Evolutionary conservation across 2,888 invertebrate species (phyloP).

Genomic region (Xanthia icteritia): DNA sequence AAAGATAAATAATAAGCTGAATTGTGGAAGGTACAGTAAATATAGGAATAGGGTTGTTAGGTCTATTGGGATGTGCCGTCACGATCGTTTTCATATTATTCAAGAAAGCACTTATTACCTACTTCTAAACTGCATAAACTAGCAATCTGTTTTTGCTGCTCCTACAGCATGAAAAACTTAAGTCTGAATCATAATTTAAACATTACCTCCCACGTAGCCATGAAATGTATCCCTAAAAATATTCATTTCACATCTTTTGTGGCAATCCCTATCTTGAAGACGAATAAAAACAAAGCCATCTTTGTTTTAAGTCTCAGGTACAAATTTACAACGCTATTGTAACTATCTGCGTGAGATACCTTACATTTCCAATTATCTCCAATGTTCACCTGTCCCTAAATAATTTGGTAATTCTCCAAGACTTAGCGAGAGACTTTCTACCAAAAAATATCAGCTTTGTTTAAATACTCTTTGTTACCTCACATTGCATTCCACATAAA

Average conservation of each 20-base stretch:
- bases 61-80: constrained; percentile 75
- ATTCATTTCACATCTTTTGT: constrained; percentile 62
- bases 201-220: constrained; percentile 79
- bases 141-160: constrained; percentile 80
- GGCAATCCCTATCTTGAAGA: constrained; percentile 64
- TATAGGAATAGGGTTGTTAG: background rate
- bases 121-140: constrained; percentile 66
- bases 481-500: constrained; percentile 72
- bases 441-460: constrained; percentile 69
- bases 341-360: constrained; percentile 66
- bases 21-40: background rate
- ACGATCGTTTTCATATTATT: constrained; percentile 77
- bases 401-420: constrained; percentile 73
- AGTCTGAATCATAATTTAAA: constrained; percentile 25
- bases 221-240: constrained; percentile 36
- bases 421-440: constrained; percentile 75
- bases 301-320: constrained; percentile 85
- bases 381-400: constrained; percentile 79
- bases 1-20: background rate
- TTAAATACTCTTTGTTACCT: constrained; percentile 71
- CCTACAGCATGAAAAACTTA: constrained; percentile 55
- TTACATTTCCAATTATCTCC: constrained; percentile 70
- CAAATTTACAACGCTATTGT: constrained; percentile 71
- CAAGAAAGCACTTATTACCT: constrained; percentile 9
- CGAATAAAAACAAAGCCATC: constrained; percentile 72